Conservation (phyloP, 1,140 invertebrate genomes). For the Hypothenemus hampei region DNA sequence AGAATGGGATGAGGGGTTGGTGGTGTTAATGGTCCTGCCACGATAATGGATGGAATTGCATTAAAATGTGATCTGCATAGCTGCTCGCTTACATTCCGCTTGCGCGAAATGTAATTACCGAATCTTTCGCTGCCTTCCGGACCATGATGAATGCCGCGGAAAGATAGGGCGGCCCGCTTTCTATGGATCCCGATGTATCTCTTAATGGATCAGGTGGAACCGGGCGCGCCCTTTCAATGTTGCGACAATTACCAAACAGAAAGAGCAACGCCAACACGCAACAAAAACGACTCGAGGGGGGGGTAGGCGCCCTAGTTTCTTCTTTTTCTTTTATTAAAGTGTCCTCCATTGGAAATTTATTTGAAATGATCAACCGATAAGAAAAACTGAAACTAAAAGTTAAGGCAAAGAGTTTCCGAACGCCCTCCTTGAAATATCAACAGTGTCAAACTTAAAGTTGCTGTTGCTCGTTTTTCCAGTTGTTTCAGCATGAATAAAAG, state of each 20-base stretch:
- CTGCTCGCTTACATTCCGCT: slow-evolving; percentile 43
- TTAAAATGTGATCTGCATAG: slow-evolving; percentile 49
- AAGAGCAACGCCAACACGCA: slow-evolving; percentile 16
- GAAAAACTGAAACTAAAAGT: too few relatives aligned
- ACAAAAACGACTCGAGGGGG: too few relatives aligned
- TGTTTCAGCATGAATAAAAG: too few relatives aligned
- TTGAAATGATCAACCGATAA: too few relatives aligned
- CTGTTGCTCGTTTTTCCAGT: too few relatives aligned
- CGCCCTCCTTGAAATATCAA: too few relatives aligned
- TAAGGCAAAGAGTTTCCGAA: too few relatives aligned
- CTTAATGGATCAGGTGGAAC: slow-evolving; percentile 33
- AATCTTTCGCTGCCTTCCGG: slow-evolving; percentile 40
- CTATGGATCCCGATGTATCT: slow-evolving; percentile 28
- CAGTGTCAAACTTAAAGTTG: too few relatives aligned
- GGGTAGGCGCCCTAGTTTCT: too few relatives aligned
- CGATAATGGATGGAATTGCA: slow-evolving; percentile 49
- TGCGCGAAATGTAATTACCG: slow-evolving; percentile 45
- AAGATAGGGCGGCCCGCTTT: slow-evolving; percentile 26
- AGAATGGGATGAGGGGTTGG: too few relatives aligned
- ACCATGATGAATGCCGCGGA: slow-evolving; percentile 29
- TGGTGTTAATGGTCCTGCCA: slow-evolving; percentile 47
- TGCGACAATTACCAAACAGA: slow-evolving; percentile 33
- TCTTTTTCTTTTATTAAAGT: too few relatives aligned
- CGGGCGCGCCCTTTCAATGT: slow-evolving; percentile 34
- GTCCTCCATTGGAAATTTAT: too few relatives aligned